Conservation (phyloP, 2,888 invertebrate genomes). For the Diarsia rubi region DNA sequence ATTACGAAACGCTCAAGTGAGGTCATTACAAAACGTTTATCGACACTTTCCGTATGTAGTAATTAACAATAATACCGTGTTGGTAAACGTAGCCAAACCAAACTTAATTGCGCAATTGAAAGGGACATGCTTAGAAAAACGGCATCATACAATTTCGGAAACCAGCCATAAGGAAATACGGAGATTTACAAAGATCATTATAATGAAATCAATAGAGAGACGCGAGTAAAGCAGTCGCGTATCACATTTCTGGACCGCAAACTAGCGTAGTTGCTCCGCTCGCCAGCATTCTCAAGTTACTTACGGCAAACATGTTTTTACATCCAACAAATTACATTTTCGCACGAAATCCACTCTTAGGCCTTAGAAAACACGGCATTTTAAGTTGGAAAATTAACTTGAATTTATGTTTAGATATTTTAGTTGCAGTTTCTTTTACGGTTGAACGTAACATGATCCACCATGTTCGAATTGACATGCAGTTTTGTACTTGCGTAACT, state of each 20-base stretch:
- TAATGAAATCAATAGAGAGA: conserved; percentile 74
- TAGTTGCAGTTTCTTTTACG: conserved; percentile 72
- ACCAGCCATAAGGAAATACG: conserved; percentile 37
- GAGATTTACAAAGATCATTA: conserved; percentile 44
- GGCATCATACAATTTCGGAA: conserved; percentile 22
- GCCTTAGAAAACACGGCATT: conserved; percentile 63
- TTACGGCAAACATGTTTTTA: conserved; percentile 69
- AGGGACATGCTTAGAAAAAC: conserved; percentile 25
- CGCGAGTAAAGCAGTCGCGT: conserved; percentile 68
- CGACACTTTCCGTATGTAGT: conserved; percentile 64
- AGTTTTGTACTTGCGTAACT: conserved; percentile 65
- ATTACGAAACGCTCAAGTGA: conserved; percentile 72
- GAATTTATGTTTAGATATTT: conserved; percentile 48
- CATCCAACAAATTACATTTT: conserved; percentile 64
- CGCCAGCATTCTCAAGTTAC: conserved; percentile 81
- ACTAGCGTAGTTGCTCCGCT: conserved; percentile 75
- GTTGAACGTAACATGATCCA: conserved; percentile 73
- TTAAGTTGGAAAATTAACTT: conserved; percentile 50
- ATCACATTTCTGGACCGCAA: conserved; percentile 80
- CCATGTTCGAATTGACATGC: conserved; percentile 67
- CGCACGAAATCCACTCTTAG: conserved; percentile 70
- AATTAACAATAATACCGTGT: conserved; percentile 52
- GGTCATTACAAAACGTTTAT: conserved; percentile 70
- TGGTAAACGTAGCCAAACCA: conserved; percentile 31
- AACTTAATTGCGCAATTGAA: conserved; percentile 38